Percentiles rank a stretch among this genome's conserved stretches.
Evolutionary conservation across 2,113 vertebrate genomes (phyloP).

Genomic region (Paradisaea rubra): DNA sequence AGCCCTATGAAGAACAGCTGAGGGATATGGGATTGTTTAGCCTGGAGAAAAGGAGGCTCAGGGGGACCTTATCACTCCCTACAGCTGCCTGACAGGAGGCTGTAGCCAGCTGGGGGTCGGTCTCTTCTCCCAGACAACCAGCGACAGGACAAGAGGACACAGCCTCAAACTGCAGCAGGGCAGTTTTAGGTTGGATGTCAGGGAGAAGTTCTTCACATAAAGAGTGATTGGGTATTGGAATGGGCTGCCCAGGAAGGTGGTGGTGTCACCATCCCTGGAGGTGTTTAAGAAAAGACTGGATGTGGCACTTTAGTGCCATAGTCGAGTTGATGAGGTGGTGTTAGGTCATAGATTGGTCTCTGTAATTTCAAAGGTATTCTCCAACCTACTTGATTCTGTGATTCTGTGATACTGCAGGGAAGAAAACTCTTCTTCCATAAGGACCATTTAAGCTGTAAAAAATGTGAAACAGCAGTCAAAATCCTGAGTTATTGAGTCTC

Average conservation of each 20-base stretch:
- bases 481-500: background rate
- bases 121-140: background rate
- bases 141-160: background rate
- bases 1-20: rapidly evolving
- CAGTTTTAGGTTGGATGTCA: background rate
- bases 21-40: background rate
- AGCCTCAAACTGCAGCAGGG: rapidly evolving
- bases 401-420: background rate
- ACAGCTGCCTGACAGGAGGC: background rate
- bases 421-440: background rate
- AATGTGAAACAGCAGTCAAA: background rate
- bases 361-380: background rate
- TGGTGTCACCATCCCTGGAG: background rate
- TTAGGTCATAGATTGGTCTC: background rate
- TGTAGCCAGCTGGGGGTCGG: background rate
- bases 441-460: background rate
- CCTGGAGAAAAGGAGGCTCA: background rate
- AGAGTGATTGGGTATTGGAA: background rate
- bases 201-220: no score
- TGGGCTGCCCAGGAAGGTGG: background rate
- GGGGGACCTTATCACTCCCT: background rate
- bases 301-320: background rate
- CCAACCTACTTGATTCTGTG: background rate
- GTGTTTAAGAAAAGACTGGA: background rate
- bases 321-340: rapidly evolving